Evolutionary conservation across 2,797 vertebrate genomes (phyloP), one percentile per base, ranked within the genome.

Genomic region (Thamnophis elegans): DNA sequence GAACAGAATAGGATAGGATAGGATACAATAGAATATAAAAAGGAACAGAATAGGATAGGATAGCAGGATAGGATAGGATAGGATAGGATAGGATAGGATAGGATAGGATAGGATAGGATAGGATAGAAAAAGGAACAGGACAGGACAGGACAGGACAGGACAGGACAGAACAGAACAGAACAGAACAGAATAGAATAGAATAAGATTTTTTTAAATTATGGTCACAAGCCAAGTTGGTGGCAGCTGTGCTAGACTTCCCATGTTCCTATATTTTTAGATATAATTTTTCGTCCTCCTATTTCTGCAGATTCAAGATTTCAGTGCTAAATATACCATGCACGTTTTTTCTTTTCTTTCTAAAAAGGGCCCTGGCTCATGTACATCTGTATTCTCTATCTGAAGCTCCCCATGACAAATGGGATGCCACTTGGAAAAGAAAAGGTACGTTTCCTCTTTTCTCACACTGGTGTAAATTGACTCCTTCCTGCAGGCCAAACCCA

Each of bases 401-500:
- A 68, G 53, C 32, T 6, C 60, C 18, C 32, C 47, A 42, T 90
- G 59, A 58, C 56, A 90, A 32, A 56, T 13, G 11, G 42, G 58
- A 22, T 53, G 60, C 56, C 22, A 53, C 3, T 28, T 5, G 87
- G 47, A 90, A 28, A 62, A 36, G 53, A 55, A 85, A 53, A 58
- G 60, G 22, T 28, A 28, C 36, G 26, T 22, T 59, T 47, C 85
- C 65, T 47, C n/a, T 36, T 42, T 22, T 42, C 73, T 68, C 73
- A 53, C 28, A 9, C 54, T 25, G 26, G 18, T 51, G 13, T 60
- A 88, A 82, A 93, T 62, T 62, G 65, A 82, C 85, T 85, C 91
- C 73, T 92, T 92, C 89, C 93, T 58, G 53, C 86, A 6, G 91
- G 93, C 58, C 68, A 92, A 89, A 91, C 65, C 18, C 89, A 92